These are phyloP conservation scores for Andrena flavipes DNA, from an alignment of 2,888 invertebrate species.

Conservation along the genomic window DNA sequence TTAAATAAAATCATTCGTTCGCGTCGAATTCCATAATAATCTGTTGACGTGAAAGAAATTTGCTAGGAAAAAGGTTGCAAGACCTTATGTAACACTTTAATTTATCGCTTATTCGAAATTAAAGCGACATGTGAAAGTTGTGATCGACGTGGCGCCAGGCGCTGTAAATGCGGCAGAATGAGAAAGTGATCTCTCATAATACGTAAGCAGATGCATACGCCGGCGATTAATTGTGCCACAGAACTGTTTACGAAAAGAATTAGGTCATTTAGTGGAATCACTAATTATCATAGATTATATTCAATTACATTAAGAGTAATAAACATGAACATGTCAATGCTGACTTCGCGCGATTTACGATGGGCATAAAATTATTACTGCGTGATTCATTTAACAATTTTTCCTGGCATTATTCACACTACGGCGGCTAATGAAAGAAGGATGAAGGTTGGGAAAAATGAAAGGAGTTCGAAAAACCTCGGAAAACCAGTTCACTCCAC, in stretches of 20 bases:
- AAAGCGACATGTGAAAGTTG: constrained; percentile 81
- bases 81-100: constrained; percentile 52
- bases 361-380: no score
- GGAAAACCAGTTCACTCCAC: no score
- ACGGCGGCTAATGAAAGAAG: no score
- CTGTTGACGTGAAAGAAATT: neutral
- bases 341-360: no score
- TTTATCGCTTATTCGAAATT: constrained; percentile 78
- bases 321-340: neutral
- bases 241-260: constrained; percentile 6
- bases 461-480: no score
- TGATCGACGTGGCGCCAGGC: constrained; percentile 64
- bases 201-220: constrained; percentile 44
- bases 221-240: constrained; percentile 24
- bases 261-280: neutral
- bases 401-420: no score
- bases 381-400: no score
- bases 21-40: neutral
- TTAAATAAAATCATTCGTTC: neutral
- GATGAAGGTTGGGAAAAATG: no score
- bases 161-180: constrained; percentile 68
- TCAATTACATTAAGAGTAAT: neutral
- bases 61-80: neutral
- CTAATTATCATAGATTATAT: neutral
- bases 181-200: constrained; percentile 76